phyloP scores from a whole-genome alignment of 2,113 vertebrate genomes.

The Bagarius yarrelli region DNA sequence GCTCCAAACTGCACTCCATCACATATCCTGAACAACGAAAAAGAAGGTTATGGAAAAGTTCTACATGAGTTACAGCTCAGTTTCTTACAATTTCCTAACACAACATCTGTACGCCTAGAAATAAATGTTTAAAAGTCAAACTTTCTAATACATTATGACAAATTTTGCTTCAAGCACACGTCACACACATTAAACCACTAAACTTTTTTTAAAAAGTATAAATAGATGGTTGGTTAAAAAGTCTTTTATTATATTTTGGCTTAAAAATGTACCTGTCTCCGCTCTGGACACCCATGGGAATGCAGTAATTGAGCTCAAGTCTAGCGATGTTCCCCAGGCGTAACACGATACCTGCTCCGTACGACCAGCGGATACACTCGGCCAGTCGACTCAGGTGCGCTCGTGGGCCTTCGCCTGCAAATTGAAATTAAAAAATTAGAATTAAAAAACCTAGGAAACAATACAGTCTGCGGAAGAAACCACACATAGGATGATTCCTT shows the following conservation, averaged over 20 bases:
- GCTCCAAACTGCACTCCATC: slow-evolving; percentile 96
- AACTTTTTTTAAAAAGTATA: background rate
- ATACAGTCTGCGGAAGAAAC: background rate
- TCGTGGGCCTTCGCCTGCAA: slow-evolving; percentile 84
- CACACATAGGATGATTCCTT: too few species aligned
- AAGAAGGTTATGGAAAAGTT: slow-evolving; percentile 4
- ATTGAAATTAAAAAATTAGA: background rate
- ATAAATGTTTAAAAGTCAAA: slow-evolving; percentile 1
- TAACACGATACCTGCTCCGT: slow-evolving; percentile 86
- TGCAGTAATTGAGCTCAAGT: slow-evolving; percentile 94
- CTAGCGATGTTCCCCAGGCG: slow-evolving; percentile 93
- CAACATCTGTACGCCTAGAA: background rate
- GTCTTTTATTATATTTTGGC: background rate
- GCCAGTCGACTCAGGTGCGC: slow-evolving; percentile 87
- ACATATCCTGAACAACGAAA: slow-evolving; percentile 78
- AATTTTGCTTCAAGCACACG: background rate
- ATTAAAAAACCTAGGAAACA: background rate
- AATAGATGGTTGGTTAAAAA: background rate
- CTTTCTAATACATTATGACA: background rate
- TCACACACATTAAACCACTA: background rate
- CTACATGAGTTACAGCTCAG: background rate
- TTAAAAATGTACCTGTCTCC: slow-evolving; percentile 83
- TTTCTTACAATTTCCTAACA: background rate
- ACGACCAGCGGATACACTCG: slow-evolving; percentile 94
- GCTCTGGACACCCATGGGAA: slow-evolving; percentile 93